A percentile compares a stretch with the other conserved stretches of the same genome.
Conservation (phyloP, 2,113 vertebrate genomes). For the Tetraodon nigroviridis region DNA sequence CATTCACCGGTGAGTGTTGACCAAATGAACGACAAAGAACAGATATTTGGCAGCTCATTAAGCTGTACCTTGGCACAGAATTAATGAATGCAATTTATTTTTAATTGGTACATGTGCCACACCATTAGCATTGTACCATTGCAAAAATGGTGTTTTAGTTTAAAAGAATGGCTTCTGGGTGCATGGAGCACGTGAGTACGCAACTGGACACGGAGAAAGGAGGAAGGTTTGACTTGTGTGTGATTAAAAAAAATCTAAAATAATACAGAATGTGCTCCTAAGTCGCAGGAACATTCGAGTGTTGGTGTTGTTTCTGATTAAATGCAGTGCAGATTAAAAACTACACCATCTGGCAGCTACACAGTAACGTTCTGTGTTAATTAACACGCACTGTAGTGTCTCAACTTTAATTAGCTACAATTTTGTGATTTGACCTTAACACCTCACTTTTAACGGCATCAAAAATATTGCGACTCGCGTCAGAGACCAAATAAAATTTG, state of each 20-base stretch:
- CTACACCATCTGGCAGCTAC: no score
- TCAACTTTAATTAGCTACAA: no score
- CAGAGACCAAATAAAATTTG: not conserved
- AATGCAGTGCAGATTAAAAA: no score
- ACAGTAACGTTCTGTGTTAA: no score
- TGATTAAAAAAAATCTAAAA: no score
- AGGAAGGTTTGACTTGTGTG: no score
- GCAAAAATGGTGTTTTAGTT: not conserved
- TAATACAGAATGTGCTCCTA: no score
- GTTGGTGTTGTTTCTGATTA: no score
- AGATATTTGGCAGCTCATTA: conserved; percentile 6
- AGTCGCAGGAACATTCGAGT: no score
- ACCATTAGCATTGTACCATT: not conserved
- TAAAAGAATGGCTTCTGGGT: not conserved
- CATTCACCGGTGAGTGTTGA: conserved; percentile 18
- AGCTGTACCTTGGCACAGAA: conserved; percentile 10
- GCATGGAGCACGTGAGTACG: not conserved
- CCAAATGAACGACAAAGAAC: conserved; percentile 8
- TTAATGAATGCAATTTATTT: conserved; percentile 1
- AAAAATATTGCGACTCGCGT: not conserved
- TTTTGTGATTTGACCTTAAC: no score
- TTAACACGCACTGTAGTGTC: no score
- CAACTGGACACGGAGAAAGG: not conserved
- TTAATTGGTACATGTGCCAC: not conserved
- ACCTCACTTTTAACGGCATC: no score